Evolutionary conservation across 35 echinoderm and acorn worm genomes (phyloP).

Genomic region (Strongylocentrotus purpuratus): DNA sequence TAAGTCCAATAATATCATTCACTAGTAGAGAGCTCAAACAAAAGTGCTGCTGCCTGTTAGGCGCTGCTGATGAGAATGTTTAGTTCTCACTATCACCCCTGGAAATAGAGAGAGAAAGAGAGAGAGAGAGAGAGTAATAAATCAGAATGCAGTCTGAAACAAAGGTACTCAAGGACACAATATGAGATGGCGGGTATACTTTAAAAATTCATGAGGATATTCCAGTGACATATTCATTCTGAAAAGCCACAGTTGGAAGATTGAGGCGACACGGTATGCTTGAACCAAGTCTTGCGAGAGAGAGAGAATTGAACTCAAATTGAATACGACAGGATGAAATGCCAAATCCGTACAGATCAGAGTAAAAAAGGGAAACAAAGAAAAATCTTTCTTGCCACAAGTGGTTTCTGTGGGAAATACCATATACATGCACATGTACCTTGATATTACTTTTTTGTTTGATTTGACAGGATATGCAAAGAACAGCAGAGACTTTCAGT

Average conservation of each 20-base stretch:
- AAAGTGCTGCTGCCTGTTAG: no score
- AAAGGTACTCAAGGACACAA: not conserved
- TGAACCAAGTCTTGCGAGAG: not conserved
- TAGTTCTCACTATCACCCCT: no score
- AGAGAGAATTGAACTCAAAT: not conserved
- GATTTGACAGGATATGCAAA: conserved; percentile 76
- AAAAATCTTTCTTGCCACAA: not conserved
- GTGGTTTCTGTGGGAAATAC: not conserved
- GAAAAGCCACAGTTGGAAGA: not conserved
- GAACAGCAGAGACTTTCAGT: conserved; percentile 82
- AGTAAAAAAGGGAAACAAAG: not conserved
- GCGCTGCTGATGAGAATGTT: no score
- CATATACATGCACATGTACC: no score
- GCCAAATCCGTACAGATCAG: not conserved
- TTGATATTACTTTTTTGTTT: not conserved
- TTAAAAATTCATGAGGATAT: not conserved
- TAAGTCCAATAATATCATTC: no score
- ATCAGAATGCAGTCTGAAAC: not conserved
- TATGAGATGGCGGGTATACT: not conserved
- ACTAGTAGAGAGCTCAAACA: no score
- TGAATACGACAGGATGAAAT: not conserved
- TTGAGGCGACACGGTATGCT: not conserved
- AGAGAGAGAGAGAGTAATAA: no score
- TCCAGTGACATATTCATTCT: not conserved
- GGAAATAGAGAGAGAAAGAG: no score